These are phyloP conservation scores for Oligia strigilis DNA, from an alignment of 2,888 invertebrate genomes.

Conservation along the genomic window DNA sequence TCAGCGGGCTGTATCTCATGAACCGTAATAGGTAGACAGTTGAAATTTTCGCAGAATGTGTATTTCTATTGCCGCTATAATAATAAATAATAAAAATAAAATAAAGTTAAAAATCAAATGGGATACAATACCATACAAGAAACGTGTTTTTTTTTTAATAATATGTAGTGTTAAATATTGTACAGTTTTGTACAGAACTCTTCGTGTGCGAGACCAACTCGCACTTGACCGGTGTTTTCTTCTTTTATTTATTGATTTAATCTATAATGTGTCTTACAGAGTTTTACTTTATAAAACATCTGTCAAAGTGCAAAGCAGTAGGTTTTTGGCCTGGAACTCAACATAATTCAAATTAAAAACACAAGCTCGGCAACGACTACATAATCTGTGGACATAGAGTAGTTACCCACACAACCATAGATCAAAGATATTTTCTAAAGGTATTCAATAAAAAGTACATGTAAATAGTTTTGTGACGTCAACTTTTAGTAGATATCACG, in stretches of 20 bases:
- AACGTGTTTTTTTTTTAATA: too few species aligned
- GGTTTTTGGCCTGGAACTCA: background rate
- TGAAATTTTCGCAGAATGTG: too few species aligned
- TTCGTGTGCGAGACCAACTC: too few species aligned
- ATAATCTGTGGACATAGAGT: background rate
- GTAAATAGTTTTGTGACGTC: background rate
- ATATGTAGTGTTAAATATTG: too few species aligned
- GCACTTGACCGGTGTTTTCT: too few species aligned
- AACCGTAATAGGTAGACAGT: too few species aligned
- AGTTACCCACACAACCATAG: background rate
- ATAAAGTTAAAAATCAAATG: too few species aligned
- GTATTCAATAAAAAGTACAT: background rate
- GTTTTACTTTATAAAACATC: background rate
- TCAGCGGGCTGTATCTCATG: too few species aligned
- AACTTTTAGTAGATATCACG: background rate
- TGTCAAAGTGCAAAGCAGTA: background rate
- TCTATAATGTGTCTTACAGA: background rate
- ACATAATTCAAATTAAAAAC: background rate
- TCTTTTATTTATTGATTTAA: background rate
- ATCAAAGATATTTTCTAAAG: background rate
- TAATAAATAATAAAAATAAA: too few species aligned
- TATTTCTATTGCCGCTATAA: too few species aligned
- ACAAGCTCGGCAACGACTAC: background rate
- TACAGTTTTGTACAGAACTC: too few species aligned
- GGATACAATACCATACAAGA: too few species aligned